Conservation (phyloP, 2,888 invertebrate genomes). For the Drosophila monieri region DNA sequence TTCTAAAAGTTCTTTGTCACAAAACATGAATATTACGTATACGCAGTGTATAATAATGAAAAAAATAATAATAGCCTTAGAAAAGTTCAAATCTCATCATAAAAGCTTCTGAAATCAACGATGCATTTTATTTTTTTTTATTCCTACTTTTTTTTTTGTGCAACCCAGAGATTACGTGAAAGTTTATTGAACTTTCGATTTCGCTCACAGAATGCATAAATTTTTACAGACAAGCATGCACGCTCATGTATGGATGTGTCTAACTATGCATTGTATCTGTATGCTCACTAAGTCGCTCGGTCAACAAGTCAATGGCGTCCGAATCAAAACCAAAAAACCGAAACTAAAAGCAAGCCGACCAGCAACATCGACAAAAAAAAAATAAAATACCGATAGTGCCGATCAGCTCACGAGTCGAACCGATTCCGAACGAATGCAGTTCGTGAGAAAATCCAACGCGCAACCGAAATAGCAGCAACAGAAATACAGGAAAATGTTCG, state of each 20-base stretch:
- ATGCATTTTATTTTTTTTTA: slow-evolving; percentile 13
- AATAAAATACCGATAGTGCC: slow-evolving; percentile 17
- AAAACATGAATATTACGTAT: background rate
- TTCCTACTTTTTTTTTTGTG: slow-evolving; percentile 8
- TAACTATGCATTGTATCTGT: slow-evolving; percentile 14
- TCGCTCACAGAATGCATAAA: slow-evolving; percentile 49
- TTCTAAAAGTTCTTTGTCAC: slow-evolving; percentile 1
- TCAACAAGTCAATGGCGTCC: slow-evolving; percentile 76
- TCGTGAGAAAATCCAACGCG: slow-evolving; percentile 31
- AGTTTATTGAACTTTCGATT: slow-evolving; percentile 83
- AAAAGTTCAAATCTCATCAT: slow-evolving; percentile 13
- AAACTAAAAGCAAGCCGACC: slow-evolving; percentile 12
- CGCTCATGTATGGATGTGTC: slow-evolving; percentile 1
- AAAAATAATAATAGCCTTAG: slow-evolving; percentile 3
- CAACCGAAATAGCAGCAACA: slow-evolving; percentile 22
- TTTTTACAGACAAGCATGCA: background rate
- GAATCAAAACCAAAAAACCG: slow-evolving; percentile 36
- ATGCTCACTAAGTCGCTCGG: slow-evolving; percentile 75
- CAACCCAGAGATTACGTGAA: slow-evolving; percentile 67
- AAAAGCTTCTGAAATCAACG: slow-evolving; percentile 4
- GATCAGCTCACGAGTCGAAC: slow-evolving; percentile 26
- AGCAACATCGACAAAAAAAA: background rate
- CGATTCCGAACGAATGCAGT: slow-evolving; percentile 51
- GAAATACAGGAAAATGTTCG: slow-evolving; percentile 9
- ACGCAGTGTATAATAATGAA: background rate